These are phyloP conservation scores for Trissolcus japonicus DNA, from an alignment of 2,888 invertebrate genomes.

Conservation along the genomic window DNA sequence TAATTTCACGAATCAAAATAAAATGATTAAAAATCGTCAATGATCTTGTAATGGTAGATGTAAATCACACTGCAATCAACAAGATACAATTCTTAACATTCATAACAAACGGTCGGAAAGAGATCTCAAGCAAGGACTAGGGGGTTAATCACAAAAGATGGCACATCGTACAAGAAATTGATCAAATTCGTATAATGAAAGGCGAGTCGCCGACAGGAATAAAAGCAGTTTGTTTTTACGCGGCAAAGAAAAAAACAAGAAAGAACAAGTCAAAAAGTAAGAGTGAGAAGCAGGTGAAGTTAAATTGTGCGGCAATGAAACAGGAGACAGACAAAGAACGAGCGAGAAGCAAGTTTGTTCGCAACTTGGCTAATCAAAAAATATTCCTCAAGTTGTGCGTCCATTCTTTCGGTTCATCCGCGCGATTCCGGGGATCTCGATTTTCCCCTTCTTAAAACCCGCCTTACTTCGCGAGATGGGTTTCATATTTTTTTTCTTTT, in stretches of 20 bases:
- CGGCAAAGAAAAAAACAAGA: slow-evolving; percentile 30
- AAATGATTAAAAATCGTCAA: too few species aligned
- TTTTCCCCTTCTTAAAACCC: not conserved
- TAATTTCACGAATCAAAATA: too few species aligned
- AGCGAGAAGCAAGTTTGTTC: slow-evolving; percentile 36
- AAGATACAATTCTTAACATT: too few species aligned
- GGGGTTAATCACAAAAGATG: too few species aligned
- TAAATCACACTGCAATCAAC: too few species aligned
- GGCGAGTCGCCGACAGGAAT: not conserved
- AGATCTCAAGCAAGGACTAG: too few species aligned
- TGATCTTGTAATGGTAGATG: too few species aligned
- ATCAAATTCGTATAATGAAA: too few species aligned
- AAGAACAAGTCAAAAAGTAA: slow-evolving; percentile 40
- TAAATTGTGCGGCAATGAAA: slow-evolving; percentile 42
- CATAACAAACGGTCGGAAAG: too few species aligned
- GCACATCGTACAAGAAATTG: too few species aligned
- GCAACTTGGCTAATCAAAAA: slow-evolving; percentile 52
- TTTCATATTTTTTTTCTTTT: not conserved
- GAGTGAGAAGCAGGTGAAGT: slow-evolving; percentile 52
- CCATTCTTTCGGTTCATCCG: slow-evolving; percentile 16
- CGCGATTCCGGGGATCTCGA: not conserved
- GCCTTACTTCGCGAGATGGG: not conserved
- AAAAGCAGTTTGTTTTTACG: slow-evolving; percentile 39
- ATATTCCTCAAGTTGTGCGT: slow-evolving; percentile 30
- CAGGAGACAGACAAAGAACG: slow-evolving; percentile 8